Base-by-base conservation (phyloP, 2,113 vertebrate genomes). In the Raja brachyura region DNA sequence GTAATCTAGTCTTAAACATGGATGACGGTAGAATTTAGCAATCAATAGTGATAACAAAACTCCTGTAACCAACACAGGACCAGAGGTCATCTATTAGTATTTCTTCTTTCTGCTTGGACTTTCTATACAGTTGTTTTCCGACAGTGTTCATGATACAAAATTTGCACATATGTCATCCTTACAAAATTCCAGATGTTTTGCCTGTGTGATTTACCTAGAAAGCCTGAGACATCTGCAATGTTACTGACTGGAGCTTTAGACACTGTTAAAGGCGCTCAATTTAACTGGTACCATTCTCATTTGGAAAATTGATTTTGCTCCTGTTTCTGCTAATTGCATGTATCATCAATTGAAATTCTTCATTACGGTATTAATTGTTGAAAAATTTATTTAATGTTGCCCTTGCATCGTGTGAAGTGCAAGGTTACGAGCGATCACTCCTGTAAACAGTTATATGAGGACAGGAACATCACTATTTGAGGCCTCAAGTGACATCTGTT, bases 51-150 rank as follows among this genome's bases (percentile, higher is more conserved):
- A 63, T 88, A 63, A 56, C 28, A 66, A 88, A 86, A 63, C 56
- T 6, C 83, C 6, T 61, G 83, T 56, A 61, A 61, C 9, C 28
- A 88, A 1, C 31, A n/a, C 28, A 88, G 59, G 59, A 88, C 4
- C 4, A 2, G 83, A 86, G 25, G 5, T 86, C 25, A 14, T 31
- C 83, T 18, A 28, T 88, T 14, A 88, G 59, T 88, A 13, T 63
- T 63, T 31, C 74, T 75, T n/a, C n/a, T 88, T 88, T 88, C 83
- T 63, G 83, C 83, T 88, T 86, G 13, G 83, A 88, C 61, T 88
- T 88, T 33, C 83, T 88, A 59, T 31, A n/a, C 59, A 63, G 14
- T 63, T 88, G 28, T 63, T 88, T n/a, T 14, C 83, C 63, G 83
- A 86, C 83, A 63, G 59, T 18, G 33, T 63, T 88, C 61, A 88